A percentile compares a stretch with the other conserved stretches of the same genome.
Evolutionary conservation across 2,888 invertebrate species (phyloP).

Genomic region (Liopterus haemorrhoidalis): DNA sequence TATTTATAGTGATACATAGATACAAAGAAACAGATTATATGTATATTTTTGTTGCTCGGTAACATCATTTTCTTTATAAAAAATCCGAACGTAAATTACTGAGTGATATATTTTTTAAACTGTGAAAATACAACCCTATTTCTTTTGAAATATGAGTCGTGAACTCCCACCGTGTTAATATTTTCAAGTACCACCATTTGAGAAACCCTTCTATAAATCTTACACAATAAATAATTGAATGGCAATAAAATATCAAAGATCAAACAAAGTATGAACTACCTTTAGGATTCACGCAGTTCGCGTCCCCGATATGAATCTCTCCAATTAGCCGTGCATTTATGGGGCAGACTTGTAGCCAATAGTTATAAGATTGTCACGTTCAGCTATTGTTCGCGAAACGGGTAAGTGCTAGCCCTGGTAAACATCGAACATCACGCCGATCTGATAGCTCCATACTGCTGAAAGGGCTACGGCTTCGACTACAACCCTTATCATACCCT

Average conservation of each 20-base stretch:
- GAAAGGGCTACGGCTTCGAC: background rate
- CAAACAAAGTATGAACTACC: slow-evolving; percentile 5
- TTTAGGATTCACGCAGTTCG: slow-evolving; percentile 12
- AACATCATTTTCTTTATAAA: too few relatives aligned
- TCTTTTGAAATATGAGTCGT: too few relatives aligned
- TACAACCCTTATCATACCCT: slow-evolving; percentile 16
- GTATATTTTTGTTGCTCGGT: too few relatives aligned
- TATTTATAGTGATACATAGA: too few relatives aligned
- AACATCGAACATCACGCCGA: slow-evolving; percentile 13
- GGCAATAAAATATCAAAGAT: slow-evolving; percentile 14
- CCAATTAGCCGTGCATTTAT: slow-evolving; percentile 11
- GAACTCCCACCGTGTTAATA: too few relatives aligned
- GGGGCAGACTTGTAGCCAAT: background rate
- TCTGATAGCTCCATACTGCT: slow-evolving; percentile 8
- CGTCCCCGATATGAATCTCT: too few relatives aligned
- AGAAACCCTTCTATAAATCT: background rate
- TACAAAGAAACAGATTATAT: too few relatives aligned
- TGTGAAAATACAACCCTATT: too few relatives aligned
- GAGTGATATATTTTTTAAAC: too few relatives aligned
- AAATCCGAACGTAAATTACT: too few relatives aligned
- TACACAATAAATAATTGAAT: slow-evolving; percentile 13
- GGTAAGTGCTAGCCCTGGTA: too few relatives aligned
- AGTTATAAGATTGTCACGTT: slow-evolving; percentile 10
- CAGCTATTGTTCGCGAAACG: slow-evolving; percentile 13
- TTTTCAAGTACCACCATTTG: background rate